Conservation (phyloP, 2,797 vertebrate genomes). For the Antrozous pallidus region DNA sequence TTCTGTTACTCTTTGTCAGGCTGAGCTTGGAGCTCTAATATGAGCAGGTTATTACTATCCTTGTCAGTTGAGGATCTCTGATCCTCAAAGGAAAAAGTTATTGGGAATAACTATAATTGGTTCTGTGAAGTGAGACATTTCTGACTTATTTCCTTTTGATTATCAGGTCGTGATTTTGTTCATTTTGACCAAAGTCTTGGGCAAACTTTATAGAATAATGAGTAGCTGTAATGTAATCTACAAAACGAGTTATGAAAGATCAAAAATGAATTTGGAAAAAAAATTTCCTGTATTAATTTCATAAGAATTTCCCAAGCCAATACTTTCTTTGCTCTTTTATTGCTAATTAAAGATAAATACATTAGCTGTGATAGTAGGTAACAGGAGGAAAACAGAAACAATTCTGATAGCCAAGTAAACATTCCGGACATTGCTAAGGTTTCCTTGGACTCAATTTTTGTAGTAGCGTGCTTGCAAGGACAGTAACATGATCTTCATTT, state of each 20-base stretch:
- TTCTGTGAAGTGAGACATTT: neutral
- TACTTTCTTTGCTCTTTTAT: neutral
- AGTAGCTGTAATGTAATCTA: neutral
- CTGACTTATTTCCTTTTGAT: conserved; percentile 16
- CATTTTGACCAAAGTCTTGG: neutral
- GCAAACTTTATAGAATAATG: neutral
- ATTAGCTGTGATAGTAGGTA: neutral
- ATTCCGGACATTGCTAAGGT: neutral
- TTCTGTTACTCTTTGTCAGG: conserved; percentile 78
- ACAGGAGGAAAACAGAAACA: neutral
- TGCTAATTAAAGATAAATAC: conserved; percentile 20
- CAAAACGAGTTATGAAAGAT: conserved; percentile 11
- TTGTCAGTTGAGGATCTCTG: neutral
- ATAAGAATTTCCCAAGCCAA: neutral
- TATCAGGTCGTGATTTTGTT: neutral
- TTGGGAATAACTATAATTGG: neutral
- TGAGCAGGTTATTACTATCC: neutral
- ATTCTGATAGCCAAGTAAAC: neutral
- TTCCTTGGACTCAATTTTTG: neutral
- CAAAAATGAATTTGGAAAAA: conserved; percentile 13
- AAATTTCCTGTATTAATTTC: neutral
- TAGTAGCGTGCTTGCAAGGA: neutral
- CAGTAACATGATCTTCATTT: neutral
- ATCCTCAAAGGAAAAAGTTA: neutral
- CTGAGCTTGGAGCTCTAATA: conserved; percentile 50